Evolutionary conservation across 2,797 vertebrate genomes (phyloP).

Genomic region (Tapirus indicus): DNA sequence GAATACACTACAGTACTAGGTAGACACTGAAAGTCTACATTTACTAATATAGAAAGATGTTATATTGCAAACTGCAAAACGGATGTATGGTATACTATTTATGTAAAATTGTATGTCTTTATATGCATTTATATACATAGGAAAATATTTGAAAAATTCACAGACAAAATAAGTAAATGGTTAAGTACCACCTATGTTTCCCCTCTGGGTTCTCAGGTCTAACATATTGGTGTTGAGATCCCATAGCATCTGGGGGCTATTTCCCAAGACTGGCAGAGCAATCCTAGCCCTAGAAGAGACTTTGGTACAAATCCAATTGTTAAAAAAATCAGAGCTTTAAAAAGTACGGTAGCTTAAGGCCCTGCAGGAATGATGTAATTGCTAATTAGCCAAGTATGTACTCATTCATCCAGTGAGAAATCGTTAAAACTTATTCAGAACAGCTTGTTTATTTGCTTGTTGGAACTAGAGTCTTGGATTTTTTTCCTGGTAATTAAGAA

Average conservation of each 20-base stretch:
- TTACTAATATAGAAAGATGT: neutral
- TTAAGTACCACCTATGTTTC: neutral
- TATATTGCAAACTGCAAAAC: neutral
- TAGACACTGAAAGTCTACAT: neutral
- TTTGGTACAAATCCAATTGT: neutral
- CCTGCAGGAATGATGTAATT: neutral
- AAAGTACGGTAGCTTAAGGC: neutral
- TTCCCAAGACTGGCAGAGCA: neutral
- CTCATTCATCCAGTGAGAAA: neutral
- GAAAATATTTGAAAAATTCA: neutral
- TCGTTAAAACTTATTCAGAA: slow-evolving; percentile 14
- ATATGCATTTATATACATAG: neutral
- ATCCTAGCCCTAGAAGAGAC: neutral
- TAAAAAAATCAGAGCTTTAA: neutral
- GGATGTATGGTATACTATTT: neutral
- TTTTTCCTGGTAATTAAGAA: neutral
- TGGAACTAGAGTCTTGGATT: neutral
- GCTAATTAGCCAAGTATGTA: neutral
- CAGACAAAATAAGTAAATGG: neutral
- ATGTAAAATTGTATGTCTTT: neutral
- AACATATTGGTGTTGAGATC: neutral
- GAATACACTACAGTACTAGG: neutral
- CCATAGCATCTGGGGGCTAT: neutral
- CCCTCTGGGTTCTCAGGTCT: neutral
- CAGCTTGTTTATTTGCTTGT: neutral